Base-by-base conservation (phyloP, 2,888 invertebrate species). In the Drosophila melanosoma region DNA sequence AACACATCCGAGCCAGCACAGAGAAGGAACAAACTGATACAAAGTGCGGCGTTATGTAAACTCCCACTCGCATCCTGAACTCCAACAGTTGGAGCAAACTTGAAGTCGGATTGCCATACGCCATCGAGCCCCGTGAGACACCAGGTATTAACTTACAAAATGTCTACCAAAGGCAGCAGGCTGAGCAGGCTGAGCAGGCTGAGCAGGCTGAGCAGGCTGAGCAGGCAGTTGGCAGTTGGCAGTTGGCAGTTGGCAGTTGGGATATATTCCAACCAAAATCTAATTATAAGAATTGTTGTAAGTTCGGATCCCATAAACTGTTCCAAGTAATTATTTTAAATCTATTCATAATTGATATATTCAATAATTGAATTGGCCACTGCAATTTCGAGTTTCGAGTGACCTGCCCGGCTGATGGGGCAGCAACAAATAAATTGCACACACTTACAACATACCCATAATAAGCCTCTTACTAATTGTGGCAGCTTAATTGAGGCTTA, bases 401-500 rank as follows among this genome's bases (percentile, higher is more conserved):
- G 40, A 29, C 6, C 26, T 35, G 45, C 45, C 33, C 23, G 6
- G 32, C 67, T 15, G 42, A 7, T 23, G 17, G 42, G 20, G 42
- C 11, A 49, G 38, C 49, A 56, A 52, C 54, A 75, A 45, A 68
- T 68, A 65, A 35, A 60, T 33, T 74, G 62, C 10, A 54, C 72
- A 58, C 69, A 57, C 61, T 80, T 68, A 54, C 17, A 17, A 54
- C 38, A 42, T 32, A 32, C 38, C 32, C 49, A 54, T 65, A 72
- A 80, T 75, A 75, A 75, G 80, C 79, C 66, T 29, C 75, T 79
- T 65, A 69, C 72, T 80, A 80, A 80, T 80, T 82, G 71, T 72
- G 56, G 64, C 53, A 79, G 82, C 82, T 81, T 81, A 81, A 82
- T 82, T 81, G 82, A 42, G 69, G 80, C 82, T 79, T 79, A 79